Evolutionary conservation across 2,888 invertebrate species (phyloP).

Genomic region (Luffia ferchaultella): DNA sequence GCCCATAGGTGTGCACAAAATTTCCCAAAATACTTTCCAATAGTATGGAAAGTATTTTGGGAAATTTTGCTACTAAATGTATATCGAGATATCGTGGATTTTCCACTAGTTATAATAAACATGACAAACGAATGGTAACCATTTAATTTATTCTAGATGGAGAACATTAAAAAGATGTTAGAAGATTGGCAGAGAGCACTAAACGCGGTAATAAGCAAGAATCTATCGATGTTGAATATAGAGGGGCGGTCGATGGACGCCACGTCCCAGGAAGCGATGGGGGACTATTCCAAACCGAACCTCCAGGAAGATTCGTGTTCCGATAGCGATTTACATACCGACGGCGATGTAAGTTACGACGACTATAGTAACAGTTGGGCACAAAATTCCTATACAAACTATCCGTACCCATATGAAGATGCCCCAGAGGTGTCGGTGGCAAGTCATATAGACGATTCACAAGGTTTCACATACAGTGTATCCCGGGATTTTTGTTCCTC

Average conservation of each 20-base stretch:
- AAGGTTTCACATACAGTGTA: too few relatives aligned
- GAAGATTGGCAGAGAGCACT: conserved; percentile 50
- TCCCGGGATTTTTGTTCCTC: background rate
- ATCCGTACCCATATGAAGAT: background rate
- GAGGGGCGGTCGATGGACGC: conserved; percentile 32
- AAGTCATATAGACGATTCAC: background rate
- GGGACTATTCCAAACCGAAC: conserved; percentile 37
- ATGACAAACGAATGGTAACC: too few relatives aligned
- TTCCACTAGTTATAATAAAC: too few relatives aligned
- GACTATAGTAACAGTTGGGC: conserved; percentile 33
- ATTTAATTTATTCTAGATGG: conserved; percentile 43
- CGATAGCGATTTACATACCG: conserved; percentile 33
- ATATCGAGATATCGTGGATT: too few relatives aligned
- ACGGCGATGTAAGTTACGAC: conserved; percentile 28
- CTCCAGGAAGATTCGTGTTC: conserved; percentile 32
- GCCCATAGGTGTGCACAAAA: too few relatives aligned
- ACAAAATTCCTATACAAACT: background rate
- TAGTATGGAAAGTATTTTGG: too few relatives aligned
- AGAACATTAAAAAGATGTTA: conserved; percentile 38
- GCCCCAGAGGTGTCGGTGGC: background rate
- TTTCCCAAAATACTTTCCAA: too few relatives aligned
- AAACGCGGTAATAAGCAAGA: conserved; percentile 40
- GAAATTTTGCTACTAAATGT: too few relatives aligned
- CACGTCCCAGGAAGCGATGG: conserved; percentile 45
- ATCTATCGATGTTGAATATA: conserved; percentile 27